A percentile compares a stretch with the other conserved stretches of the same genome.
Evolutionary conservation across 2,113 vertebrate species (phyloP).

Genomic region (Solea solea): DNA sequence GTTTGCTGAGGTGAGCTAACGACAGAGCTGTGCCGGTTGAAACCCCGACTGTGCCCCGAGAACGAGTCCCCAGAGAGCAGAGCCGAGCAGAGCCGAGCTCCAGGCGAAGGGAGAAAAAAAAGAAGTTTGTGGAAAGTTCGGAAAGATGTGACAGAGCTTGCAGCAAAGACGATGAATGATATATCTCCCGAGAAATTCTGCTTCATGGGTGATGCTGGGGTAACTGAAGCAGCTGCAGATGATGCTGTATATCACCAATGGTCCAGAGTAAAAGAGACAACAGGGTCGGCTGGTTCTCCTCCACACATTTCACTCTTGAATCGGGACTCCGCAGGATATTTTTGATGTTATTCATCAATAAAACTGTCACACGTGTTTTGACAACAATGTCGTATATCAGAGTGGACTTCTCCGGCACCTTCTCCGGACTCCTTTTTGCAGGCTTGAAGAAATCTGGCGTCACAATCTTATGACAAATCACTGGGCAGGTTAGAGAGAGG

Average conservation of each 20-base stretch:
- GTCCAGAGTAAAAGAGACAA: neutral
- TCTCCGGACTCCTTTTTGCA: too few species aligned
- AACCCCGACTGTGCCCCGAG: conserved; percentile 7
- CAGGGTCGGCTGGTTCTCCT: neutral
- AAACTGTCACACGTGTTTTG: too few species aligned
- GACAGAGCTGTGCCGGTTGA: conserved; percentile 8
- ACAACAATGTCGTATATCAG: too few species aligned
- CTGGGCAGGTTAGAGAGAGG: too few species aligned
- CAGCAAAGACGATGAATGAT: neutral
- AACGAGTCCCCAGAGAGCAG: conserved; percentile 38
- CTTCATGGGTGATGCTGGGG: neutral
- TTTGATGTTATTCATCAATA: too few species aligned
- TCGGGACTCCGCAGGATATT: too few species aligned
- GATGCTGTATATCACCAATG: neutral
- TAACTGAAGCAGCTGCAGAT: neutral
- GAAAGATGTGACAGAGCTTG: conserved; percentile 3
- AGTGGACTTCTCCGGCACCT: too few species aligned
- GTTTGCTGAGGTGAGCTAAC: conserved; percentile 13
- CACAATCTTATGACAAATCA: too few species aligned
- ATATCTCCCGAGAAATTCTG: neutral
- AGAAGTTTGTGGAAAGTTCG: conserved; percentile 24
- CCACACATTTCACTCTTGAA: too few species aligned
- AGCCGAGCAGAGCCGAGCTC: conserved; percentile 5
- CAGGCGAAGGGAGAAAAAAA: neutral
- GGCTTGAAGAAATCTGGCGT: too few species aligned